Base-by-base conservation (phyloP, 2,888 invertebrate genomes). In the Ceriagrion tenellum region DNA sequence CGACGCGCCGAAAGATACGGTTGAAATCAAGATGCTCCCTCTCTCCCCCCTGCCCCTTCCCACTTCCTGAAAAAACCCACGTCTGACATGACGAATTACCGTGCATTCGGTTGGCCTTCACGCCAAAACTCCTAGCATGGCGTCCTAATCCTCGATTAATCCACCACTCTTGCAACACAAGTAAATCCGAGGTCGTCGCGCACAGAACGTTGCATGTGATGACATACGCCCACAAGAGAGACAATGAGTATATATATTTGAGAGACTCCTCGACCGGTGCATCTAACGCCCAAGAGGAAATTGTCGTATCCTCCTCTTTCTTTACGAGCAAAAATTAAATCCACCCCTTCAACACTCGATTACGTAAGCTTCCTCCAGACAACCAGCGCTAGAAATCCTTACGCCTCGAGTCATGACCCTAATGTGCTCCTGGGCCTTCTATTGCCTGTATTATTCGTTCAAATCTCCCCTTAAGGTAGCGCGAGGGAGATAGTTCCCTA, bases 71-170 rank as follows among this genome's bases (percentile, higher is more conserved):
- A 81, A 81, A 69, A 59, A 69, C 26, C n/a, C 26, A n/a, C 10
- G 26, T 35, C 81, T 35, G 81, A 81, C 81, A 35, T 81, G 81
- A 81, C 81, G 26, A 81, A 81, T 81, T 26, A 81, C 81, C 81
- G 6, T 35, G 81, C 10, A 35, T 35, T 81, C 81, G 35, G 81
- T 13, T 35, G 26, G 35, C 81, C 81, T 81, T 81, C 35, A 35
- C 35, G 81, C 81, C 81, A 30, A 69, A 26, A 35, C 81, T 35
- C 35, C 81, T 30, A 30, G 81, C 35, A 16, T n/a, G 69, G 81
- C 18, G 81, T 16, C 35, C 35, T 35, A 30, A 35, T 81, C 81
- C 81, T 81, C 81, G 13, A 35, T 81, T 81, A 81, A 81, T 35
- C 18, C 30, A 81, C 30, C 16, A 10, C 12, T 81, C 13, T 35